A percentile compares a stretch with the other conserved stretches of the same genome.
These are phyloP conservation scores for Megaustenia siamemsis DNA, from an alignment of 2,888 invertebrate genomes.

Conservation along the genomic window DNA sequence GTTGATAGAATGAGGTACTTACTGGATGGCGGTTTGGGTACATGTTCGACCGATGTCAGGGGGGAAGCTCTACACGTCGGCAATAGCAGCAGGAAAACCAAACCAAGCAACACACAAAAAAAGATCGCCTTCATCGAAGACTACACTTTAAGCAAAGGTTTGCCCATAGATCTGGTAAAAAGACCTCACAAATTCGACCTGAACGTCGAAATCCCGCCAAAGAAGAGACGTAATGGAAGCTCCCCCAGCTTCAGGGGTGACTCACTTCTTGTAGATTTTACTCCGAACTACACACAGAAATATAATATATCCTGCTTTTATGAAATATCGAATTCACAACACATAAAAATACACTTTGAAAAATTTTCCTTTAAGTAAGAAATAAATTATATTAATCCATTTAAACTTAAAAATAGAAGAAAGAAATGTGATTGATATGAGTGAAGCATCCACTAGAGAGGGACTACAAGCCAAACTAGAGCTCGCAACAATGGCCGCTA, in stretches of 20 bases:
- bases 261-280: constrained; percentile 35
- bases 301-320: constrained; percentile 40
- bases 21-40: constrained; percentile 77
- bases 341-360: background rate
- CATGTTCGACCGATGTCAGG: constrained; percentile 61
- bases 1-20: too few species aligned
- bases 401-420: constrained; percentile 5
- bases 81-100: background rate
- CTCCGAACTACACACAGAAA: constrained; percentile 24
- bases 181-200: constrained; percentile 32
- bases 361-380: background rate
- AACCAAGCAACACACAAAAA: background rate
- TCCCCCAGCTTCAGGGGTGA: background rate
- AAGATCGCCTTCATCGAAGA: constrained; percentile 1
- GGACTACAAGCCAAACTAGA: constrained; percentile 72
- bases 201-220: constrained; percentile 53
- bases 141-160: constrained; percentile 27
- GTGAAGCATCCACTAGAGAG: constrained; percentile 73
- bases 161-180: constrained; percentile 37
- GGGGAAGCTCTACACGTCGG: background rate
- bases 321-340: constrained; percentile 7
- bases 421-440: constrained; percentile 46
- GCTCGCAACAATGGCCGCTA: constrained; percentile 75
- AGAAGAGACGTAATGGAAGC: constrained; percentile 7
- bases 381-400: constrained; percentile 8